phyloP scores from a whole-genome alignment of 2,888 invertebrate species.

The Eristalis intricaria region DNA sequence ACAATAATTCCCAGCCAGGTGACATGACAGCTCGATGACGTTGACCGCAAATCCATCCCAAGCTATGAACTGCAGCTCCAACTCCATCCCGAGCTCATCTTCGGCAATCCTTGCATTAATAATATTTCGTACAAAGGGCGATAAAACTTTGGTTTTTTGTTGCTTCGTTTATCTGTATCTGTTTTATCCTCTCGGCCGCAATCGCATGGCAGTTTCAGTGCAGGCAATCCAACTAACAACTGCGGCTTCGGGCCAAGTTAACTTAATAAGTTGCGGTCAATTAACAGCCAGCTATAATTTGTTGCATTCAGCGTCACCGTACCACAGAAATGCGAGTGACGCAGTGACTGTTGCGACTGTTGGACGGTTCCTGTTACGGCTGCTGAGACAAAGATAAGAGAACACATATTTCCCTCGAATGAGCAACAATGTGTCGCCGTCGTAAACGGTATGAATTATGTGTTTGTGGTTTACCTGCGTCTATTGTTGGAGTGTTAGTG shows the following conservation, averaged over 20 bases:
- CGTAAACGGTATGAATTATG: constrained; percentile 70
- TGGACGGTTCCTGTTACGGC: constrained; percentile 12
- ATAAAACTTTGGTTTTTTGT: constrained; percentile 39
- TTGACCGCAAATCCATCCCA: constrained; percentile 61
- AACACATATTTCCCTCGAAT: constrained; percentile 28
- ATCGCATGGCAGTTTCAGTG: constrained; percentile 42
- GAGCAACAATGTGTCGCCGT: constrained; percentile 66
- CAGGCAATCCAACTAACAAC: constrained; percentile 52
- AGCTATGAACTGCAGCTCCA: constrained; percentile 3
- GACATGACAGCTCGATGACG: constrained; percentile 67
- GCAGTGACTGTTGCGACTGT: constrained; percentile 13
- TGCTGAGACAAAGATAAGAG: constrained; percentile 33
- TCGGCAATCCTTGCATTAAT: constrained; percentile 41
- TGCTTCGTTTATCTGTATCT: constrained; percentile 1
- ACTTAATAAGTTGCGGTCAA: constrained; percentile 72
- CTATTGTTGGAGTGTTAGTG: constrained; percentile 29
- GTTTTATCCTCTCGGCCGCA: constrained; percentile 25
- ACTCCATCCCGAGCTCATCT: constrained; percentile 24
- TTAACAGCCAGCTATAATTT: constrained; percentile 67
- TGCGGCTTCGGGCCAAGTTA: constrained; percentile 58
- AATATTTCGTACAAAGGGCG: constrained; percentile 41
- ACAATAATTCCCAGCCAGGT: constrained; percentile 46
- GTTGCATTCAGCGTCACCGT: constrained; percentile 59
- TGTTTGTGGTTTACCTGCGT: constrained; percentile 60
- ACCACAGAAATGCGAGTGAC: constrained; percentile 55